A percentile compares a stretch with the other conserved stretches of the same genome.
phyloP scores from a whole-genome alignment of 2,797 vertebrate species.

The Cirrhinus mrigala region DNA sequence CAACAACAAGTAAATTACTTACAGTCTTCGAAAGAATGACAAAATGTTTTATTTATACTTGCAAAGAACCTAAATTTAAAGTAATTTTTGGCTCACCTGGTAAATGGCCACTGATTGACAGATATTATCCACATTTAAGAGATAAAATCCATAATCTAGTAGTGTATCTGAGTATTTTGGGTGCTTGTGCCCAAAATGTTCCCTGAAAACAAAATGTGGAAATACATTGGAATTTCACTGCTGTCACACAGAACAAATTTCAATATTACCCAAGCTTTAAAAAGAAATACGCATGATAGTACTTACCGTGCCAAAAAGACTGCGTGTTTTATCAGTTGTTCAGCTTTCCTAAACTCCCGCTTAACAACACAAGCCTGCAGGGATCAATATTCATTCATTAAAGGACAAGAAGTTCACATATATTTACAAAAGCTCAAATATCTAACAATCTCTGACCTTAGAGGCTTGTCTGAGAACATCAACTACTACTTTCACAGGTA shows the following conservation, averaged over 20 bases:
- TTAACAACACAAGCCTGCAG: conserved; percentile 97
- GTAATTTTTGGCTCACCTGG: conserved; percentile 82
- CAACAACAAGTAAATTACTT: neutral
- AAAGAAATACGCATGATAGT: conserved; percentile 8
- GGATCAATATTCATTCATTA: too few species aligned
- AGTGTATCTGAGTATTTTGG: conserved; percentile 98
- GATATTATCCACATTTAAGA: conserved; percentile 99
- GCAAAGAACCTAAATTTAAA: neutral
- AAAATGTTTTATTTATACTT: neutral
- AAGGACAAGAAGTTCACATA: neutral
- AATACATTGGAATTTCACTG: neutral
- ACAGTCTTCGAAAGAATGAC: neutral
- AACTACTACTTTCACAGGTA: conserved; percentile 97
- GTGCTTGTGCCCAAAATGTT: conserved; percentile 98
- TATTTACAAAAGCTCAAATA: neutral
- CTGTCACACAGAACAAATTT: neutral
- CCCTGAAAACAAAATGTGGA: conserved; percentile 77
- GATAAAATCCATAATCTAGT: conserved; percentile 98
- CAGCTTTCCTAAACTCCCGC: conserved; percentile 98
- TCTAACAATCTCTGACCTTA: conserved; percentile 79
- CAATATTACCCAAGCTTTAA: neutral
- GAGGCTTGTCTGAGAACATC: conserved; percentile 98
- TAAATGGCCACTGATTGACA: conserved; percentile 99
- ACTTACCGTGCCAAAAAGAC: conserved; percentile 95
- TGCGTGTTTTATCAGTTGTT: conserved; percentile 98